Evolutionary conservation across 2,888 invertebrate species (phyloP).

Genomic region (Acleris holmiana): DNA sequence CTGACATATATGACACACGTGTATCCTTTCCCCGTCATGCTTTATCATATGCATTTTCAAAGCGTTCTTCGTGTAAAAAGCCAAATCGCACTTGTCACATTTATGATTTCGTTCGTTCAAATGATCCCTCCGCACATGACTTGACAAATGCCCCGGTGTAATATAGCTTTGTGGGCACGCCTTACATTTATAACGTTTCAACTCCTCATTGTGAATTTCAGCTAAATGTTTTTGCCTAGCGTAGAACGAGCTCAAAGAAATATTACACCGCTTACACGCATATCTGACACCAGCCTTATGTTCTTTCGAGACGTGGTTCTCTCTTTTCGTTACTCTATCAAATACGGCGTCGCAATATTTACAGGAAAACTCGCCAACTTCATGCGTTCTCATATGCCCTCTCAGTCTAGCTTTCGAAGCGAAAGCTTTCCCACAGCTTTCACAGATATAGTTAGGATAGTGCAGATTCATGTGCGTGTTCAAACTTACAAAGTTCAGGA

Average conservation of each 20-base stretch:
- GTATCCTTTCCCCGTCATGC: conserved; percentile 81
- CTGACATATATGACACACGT: conserved; percentile 77
- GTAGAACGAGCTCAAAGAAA: conserved; percentile 72
- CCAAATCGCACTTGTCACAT: conserved; percentile 79
- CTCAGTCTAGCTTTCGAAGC: conserved; percentile 77
- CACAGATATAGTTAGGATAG: conserved; percentile 79
- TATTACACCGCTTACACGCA: conserved; percentile 72
- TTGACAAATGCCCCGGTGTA: conserved; percentile 74
- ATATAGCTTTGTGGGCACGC: conserved; percentile 77
- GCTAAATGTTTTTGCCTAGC: conserved; percentile 76
- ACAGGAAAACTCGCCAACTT: conserved; percentile 74
- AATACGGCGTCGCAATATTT: conserved; percentile 69
- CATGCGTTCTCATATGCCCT: conserved; percentile 81
- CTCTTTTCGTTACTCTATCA: conserved; percentile 72
- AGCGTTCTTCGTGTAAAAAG: conserved; percentile 82
- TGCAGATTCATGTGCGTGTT: conserved; percentile 83
- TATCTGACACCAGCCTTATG: conserved; percentile 74
- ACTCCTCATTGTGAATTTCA: conserved; percentile 74
- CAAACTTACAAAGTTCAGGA: conserved; percentile 71
- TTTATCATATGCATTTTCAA: conserved; percentile 84
- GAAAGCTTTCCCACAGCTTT: conserved; percentile 81
- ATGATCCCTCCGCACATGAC: conserved; percentile 74
- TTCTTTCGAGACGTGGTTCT: conserved; percentile 76
- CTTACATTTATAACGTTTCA: conserved; percentile 77
- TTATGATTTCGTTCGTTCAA: conserved; percentile 76